phyloP scores from a whole-genome alignment of 1,140 invertebrate genomes.

The Vollenhovia emeryi region DNA sequence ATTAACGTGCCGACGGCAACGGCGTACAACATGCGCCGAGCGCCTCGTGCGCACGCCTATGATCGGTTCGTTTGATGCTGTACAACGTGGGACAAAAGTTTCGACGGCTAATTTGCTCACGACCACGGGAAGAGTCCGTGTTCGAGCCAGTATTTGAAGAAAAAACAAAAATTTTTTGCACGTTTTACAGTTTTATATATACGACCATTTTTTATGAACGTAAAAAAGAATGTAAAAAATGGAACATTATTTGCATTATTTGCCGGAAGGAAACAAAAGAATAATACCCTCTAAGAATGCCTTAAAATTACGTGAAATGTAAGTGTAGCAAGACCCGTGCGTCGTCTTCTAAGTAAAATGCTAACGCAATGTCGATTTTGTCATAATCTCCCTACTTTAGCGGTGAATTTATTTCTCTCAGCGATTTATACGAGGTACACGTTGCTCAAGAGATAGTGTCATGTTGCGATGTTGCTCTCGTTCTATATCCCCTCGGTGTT shows the following conservation, averaged over 20 bases:
- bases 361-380: background rate
- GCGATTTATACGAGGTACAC: background rate
- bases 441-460: constrained; percentile 17
- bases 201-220: background rate
- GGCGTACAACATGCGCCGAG: constrained; percentile 59
- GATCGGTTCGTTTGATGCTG: constrained; percentile 62
- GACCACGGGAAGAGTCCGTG: background rate
- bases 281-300: background rate
- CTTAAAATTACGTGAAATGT: background rate
- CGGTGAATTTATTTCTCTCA: background rate
- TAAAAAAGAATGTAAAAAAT: background rate
- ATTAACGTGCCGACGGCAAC: constrained; percentile 69
- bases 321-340: background rate
- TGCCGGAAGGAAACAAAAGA: background rate
- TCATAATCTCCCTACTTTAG: background rate
- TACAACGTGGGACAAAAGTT: constrained; percentile 49
- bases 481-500: constrained; percentile 21
- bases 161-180: background rate
- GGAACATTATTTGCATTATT: background rate
- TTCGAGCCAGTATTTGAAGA: background rate
- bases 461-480: constrained; percentile 14
- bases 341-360: background rate
- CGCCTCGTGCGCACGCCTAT: constrained; percentile 24
- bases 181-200: background rate
- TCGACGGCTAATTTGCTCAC: constrained; percentile 35